Evolutionary conservation across 1,140 invertebrate species (phyloP).

Genomic region (Gryllus bimaculatus): DNA sequence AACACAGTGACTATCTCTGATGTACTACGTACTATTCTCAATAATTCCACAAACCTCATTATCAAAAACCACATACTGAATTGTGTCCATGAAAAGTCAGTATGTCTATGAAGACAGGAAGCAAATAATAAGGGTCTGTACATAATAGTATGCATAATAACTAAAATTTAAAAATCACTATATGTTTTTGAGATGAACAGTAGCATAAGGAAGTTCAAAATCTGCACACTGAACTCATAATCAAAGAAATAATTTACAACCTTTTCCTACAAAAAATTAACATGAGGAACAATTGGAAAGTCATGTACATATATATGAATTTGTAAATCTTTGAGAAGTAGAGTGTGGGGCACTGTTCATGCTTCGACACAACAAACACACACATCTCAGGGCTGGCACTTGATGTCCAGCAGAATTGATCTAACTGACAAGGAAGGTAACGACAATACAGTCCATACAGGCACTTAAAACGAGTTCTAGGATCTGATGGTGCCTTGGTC

Average conservation of each 20-base stretch:
- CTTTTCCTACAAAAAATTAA: neutral
- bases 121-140: neutral
- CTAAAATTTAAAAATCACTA: neutral
- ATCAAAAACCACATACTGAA: conserved; percentile 1
- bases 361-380: conserved; percentile 6
- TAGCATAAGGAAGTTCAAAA: neutral
- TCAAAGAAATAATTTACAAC: conserved; percentile 2
- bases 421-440: neutral
- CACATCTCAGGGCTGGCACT: neutral
- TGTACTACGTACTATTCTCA: neutral
- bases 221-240: neutral
- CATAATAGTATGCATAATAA: neutral
- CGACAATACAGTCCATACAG: conserved; percentile 13
- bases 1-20: neutral
- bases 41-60: conserved; percentile 5
- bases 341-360: neutral
- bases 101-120: neutral
- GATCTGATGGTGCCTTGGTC: conserved; percentile 10
- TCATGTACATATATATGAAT: conserved; percentile 6
- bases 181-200: neutral
- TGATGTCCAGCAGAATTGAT: neutral
- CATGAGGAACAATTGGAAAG: neutral
- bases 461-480: conserved; percentile 8
- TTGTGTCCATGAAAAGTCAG: neutral
- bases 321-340: neutral